Evolutionary conservation across 2,113 vertebrate species (phyloP), one percentile per base, ranked within the genome.

Genomic region (Xiphophorus hellerii): DNA sequence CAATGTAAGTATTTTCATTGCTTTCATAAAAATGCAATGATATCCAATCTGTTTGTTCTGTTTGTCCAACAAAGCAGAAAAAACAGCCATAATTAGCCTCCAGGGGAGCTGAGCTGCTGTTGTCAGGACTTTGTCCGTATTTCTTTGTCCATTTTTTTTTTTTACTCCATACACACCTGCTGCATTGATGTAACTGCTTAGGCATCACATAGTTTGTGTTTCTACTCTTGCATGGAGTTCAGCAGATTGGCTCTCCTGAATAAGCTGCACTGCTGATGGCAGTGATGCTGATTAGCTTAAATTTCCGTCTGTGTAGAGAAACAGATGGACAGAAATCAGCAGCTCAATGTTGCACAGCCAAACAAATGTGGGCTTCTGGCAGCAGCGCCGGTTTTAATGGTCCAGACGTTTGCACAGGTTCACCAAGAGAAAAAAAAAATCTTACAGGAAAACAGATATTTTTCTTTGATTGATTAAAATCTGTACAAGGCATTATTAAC

Each of bases 291-390:
- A 92, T 92, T 89, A 91, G 84, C 83, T 75, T 62, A 79, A 81
- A 81, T 88, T 85, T 85, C 22, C 9, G 82, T 65, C 74, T 83
- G 84, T 80, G 80, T 71, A 10, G 62, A 74, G 62, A 83, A 91
- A 86, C 92, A 93, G 92, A 93, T 92, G 92, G 91, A 85, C 79
- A 77, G 87, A 91, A 92, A 93, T 93, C 88, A 90, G 64, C 66
- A 68, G 89, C 89, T 91, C 89, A 82, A 33, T 88, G 90, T 90
- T 85, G 87, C 87, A 84, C 79, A 80, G 82, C 88, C 54, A 77
- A 85, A 88, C 89, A 92, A 91, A 93, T 91, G 84, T 74, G 84
- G 51, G 39, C 76, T 91, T 91, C 87, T 93, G 91, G 92, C 90
- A 86, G 77, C 48, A 33, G 30, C 30, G 44, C 62, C 29, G 70